Evolutionary conservation across 2,888 invertebrate genomes (phyloP), one percentile per base, ranked within the genome.

Genomic region (Stenchaetothrips biformis): DNA sequence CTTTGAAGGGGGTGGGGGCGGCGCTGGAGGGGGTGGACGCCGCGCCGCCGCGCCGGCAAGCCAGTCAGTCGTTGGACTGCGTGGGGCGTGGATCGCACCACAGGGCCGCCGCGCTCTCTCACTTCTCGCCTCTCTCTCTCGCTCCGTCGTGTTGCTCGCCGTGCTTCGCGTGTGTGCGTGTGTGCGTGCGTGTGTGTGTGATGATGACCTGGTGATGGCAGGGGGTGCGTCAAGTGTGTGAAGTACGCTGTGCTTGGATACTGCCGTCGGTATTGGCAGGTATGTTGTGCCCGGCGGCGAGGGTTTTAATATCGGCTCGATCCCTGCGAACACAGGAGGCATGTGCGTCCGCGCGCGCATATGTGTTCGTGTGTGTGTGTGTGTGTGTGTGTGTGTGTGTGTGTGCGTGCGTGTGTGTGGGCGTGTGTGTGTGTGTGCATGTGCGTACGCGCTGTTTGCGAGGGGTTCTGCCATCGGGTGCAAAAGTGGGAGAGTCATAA

Each of bases 41-140:
- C 16, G 53, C 53, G 53, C 53, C 53, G 37, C 37, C 37, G 67
- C 67, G 67, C 67, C 67, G 21, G 9, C 21, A 1, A 21, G 25
- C 67, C 67, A 74, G 53, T 53, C 53, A 53, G 67, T 74, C 67
- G 67, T 21, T 25, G 67, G 67, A 21, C 67, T 74, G 67, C 67
- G 67, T 11, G 67, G 67, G 67, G 67, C 11, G 67, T 53, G 53
- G 11, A 18, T 53, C 67, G 67, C 67, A 11, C 25, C 67, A 25
- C 67, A 21, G 67, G 11, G 67, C 37, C 67, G 67, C 11, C 21
- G 21, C 0, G 67, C 67, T 74, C 67, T 53, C n/a, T n/a, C n/a
- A n/a, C 53, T 16, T 1, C 53, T 53, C 13, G 13, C 13, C 4
- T 18, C 53, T 4, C 53, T 53, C 67, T 21, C 25, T 21, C 25